Percentiles rank a stretch among this genome's conserved stretches.
Conservation (phyloP, 2,113 vertebrate species). For the Turdus rufiventris region DNA sequence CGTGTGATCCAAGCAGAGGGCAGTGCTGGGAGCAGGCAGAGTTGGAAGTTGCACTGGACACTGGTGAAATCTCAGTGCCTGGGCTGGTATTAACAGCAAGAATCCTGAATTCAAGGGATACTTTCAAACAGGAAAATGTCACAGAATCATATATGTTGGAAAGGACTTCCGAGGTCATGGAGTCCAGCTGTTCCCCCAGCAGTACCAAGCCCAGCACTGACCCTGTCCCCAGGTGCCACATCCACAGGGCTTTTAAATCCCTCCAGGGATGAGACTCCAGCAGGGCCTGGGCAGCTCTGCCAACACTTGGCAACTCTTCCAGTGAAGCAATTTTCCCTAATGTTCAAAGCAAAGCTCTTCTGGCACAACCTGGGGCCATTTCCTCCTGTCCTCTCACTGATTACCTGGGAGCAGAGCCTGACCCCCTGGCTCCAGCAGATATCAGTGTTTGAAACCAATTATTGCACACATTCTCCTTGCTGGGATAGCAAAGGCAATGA, state of each 20-base stretch:
- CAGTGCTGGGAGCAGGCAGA: neutral
- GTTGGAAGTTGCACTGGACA: neutral
- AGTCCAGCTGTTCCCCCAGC: neutral
- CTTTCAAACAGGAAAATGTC: neutral
- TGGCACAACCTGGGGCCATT: neutral
- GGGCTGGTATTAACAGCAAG: neutral
- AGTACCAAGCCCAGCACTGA: neutral
- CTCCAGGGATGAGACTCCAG: neutral
- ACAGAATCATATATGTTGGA: fast-evolving
- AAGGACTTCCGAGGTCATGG: neutral
- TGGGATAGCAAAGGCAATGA: neutral
- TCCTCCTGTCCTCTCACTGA: neutral
- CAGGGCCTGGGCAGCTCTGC: neutral
- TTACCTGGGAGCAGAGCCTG: neutral
- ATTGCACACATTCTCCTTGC: neutral
- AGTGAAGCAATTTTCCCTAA: neutral
- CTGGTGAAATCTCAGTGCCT: neutral
- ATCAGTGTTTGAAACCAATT: neutral
- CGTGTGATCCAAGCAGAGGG: neutral
- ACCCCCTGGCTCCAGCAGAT: neutral
- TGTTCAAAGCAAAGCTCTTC: neutral
- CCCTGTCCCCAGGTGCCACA: neutral
- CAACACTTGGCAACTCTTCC: neutral
- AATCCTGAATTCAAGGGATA: neutral
- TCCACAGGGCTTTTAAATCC: neutral